phyloP scores from a whole-genome alignment of 2,888 invertebrate species.

The Andricus curvator region DNA sequence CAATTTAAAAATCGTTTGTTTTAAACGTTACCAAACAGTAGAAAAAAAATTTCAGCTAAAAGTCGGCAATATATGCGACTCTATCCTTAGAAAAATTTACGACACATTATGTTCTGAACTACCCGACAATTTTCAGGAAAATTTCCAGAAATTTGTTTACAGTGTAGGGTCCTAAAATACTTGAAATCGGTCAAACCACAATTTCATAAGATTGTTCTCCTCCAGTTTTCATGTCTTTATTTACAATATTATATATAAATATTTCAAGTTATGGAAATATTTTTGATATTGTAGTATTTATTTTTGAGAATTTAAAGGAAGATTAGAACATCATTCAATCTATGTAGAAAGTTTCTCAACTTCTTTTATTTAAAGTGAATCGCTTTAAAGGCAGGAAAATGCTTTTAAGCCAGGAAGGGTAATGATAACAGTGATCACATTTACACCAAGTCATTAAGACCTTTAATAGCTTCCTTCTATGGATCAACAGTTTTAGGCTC shows the following conservation, averaged over 20 bases:
- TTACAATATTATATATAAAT: neutral
- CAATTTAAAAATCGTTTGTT: no score
- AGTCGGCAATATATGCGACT: no score
- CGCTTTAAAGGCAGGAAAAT: neutral
- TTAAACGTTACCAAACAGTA: no score
- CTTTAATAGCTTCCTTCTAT: slow-evolving; percentile 11
- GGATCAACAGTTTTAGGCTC: slow-evolving; percentile 39
- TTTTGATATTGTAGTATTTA: neutral
- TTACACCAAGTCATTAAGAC: neutral
- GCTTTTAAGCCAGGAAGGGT: slow-evolving; percentile 1
- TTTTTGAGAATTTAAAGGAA: neutral
- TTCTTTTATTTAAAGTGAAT: neutral
- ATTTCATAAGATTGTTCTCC: no score
- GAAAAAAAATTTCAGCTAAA: no score
- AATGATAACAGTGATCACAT: neutral
- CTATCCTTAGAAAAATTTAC: no score
- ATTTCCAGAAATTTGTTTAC: no score
- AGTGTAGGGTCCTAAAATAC: no score
- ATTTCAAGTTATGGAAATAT: neutral
- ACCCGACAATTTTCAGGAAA: no score
- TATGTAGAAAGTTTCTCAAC: neutral
- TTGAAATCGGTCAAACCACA: no score
- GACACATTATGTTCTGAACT: no score
- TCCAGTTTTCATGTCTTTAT: no score
- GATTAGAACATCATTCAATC: neutral